A percentile compares a stretch with the other conserved stretches of the same genome.
Evolutionary conservation across 1,140 invertebrate species (phyloP).

Genomic region (Micrasema minimum): DNA sequence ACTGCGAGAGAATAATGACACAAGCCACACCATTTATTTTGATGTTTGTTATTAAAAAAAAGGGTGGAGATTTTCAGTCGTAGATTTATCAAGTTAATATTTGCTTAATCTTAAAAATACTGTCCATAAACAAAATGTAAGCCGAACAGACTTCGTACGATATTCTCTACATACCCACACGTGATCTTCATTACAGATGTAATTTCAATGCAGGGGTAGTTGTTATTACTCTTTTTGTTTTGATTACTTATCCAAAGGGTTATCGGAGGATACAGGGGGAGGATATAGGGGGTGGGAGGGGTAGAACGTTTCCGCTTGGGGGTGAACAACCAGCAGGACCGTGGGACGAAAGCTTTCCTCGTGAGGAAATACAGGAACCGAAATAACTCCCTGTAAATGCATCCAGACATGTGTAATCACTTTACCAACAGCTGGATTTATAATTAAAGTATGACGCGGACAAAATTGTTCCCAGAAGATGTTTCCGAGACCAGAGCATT

Average conservation of each 20-base stretch:
- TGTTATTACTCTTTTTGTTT: constrained; percentile 24
- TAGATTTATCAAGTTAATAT: too few relatives aligned
- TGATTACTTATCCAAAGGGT: constrained; percentile 19
- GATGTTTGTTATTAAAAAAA: too few relatives aligned
- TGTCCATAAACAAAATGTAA: too few relatives aligned
- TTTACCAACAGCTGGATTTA: background rate
- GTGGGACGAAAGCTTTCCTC: constrained; percentile 41
- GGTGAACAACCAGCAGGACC: constrained; percentile 27
- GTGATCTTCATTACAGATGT: constrained; percentile 13
- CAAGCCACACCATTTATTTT: too few relatives aligned
- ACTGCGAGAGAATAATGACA: too few relatives aligned
- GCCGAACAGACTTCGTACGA: too few relatives aligned
- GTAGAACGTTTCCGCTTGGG: constrained; percentile 7
- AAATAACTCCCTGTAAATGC: constrained; percentile 45
- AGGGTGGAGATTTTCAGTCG: too few relatives aligned
- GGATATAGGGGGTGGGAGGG: constrained; percentile 15
- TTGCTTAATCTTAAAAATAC: too few relatives aligned
- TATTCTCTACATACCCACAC: background rate
- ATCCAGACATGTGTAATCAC: constrained; percentile 41
- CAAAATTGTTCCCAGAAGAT: background rate
- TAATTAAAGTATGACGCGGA: background rate
- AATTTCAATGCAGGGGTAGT: constrained; percentile 8
- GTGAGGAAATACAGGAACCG: constrained; percentile 30
- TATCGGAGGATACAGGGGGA: background rate
- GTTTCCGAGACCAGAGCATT: too few relatives aligned